Conservation (phyloP, 2,797 vertebrate genomes). For the Cossypha caffra region DNA sequence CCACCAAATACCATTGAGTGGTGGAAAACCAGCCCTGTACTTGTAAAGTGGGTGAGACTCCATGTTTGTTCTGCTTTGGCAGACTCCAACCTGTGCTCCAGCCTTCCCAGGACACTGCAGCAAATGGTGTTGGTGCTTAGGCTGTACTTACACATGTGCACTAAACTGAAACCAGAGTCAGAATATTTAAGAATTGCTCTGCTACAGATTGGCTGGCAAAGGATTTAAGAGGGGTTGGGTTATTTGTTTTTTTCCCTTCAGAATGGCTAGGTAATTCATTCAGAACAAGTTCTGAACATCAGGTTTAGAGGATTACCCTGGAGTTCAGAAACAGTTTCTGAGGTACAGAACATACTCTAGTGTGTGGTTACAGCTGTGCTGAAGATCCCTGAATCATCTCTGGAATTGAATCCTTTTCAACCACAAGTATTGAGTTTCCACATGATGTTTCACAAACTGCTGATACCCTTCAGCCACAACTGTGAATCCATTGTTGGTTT, state of each 20-base stretch:
- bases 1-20: background rate
- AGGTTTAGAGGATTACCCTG: background rate
- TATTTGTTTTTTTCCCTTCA: background rate
- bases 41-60: background rate
- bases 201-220: background rate
- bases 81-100: background rate
- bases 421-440: background rate
- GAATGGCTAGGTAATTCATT: background rate
- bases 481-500: background rate
- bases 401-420: background rate
- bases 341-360: background rate
- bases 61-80: background rate
- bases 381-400: background rate
- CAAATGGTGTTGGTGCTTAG: background rate
- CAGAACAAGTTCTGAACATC: background rate
- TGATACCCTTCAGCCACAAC: background rate
- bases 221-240: background rate
- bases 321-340: background rate
- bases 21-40: background rate
- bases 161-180: background rate
- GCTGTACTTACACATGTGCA: background rate
- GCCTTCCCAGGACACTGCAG: background rate
- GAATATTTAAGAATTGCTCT: background rate
- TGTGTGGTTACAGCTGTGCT: background rate
- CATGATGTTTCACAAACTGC: background rate